These are phyloP conservation scores for Dicrostonyx torquatus DNA, from an alignment of 2,797 vertebrate genomes.

Conservation along the genomic window DNA sequence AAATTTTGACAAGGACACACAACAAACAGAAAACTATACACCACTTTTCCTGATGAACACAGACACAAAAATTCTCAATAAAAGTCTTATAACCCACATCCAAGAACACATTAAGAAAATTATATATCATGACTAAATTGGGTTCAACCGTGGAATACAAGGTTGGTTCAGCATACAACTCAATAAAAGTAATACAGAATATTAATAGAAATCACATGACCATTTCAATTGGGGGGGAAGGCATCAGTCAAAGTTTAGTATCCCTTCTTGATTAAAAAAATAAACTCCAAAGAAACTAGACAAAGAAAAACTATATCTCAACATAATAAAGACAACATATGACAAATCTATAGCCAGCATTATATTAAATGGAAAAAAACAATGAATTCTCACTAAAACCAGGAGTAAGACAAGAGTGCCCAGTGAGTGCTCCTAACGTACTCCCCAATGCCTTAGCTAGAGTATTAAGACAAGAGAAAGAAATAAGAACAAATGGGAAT, in stretches of 20 bases:
- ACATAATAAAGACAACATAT: background rate
- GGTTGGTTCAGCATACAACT: background rate
- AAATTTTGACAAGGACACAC: background rate
- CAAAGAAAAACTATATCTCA: background rate
- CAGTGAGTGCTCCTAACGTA: background rate
- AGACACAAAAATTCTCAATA: background rate
- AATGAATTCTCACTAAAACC: background rate
- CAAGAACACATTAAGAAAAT: background rate
- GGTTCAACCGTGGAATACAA: background rate
- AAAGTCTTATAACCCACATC: background rate
- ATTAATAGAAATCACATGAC: background rate
- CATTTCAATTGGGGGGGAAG: background rate
- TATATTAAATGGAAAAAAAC: background rate
- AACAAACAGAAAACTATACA: background rate
- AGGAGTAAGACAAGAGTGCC: background rate
- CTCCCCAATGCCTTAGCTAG: background rate
- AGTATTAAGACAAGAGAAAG: background rate
- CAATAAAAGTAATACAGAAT: background rate
- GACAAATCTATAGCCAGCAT: background rate
- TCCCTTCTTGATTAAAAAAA: background rate
- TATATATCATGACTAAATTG: background rate
- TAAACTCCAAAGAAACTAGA: background rate
- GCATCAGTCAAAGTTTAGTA: background rate
- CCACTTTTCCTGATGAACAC: background rate
- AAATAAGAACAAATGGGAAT: background rate